Percentiles rank a stretch among this genome's conserved stretches.
These are phyloP conservation scores for Antennarius striatus DNA, from an alignment of 2,113 vertebrate genomes.

Conservation along the genomic window DNA sequence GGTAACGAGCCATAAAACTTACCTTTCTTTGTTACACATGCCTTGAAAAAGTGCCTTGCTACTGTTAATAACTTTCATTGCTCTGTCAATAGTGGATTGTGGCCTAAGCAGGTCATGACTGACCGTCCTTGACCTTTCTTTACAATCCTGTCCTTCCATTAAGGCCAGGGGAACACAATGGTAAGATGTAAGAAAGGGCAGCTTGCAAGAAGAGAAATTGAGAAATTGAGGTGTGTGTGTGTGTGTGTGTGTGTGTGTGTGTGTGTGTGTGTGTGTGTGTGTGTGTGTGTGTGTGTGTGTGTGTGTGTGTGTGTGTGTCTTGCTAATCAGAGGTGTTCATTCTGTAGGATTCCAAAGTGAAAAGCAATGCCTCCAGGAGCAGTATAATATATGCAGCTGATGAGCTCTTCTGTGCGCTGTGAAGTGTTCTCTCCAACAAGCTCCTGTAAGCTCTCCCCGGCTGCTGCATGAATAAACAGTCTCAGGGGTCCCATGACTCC, in stretches of 20 bases:
- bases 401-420: conserved; percentile 66
- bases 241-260: conserved; percentile 16
- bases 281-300: conserved; percentile 14
- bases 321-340: conserved; percentile 70
- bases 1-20: conserved; percentile 15
- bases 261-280: conserved; percentile 36
- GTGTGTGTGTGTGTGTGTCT: conserved; percentile 44
- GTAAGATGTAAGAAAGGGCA: conserved; percentile 61
- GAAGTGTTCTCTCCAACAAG: conserved; percentile 54
- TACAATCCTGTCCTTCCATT: conserved; percentile 63
- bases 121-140: conserved; percentile 74
- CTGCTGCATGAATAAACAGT: conserved; percentile 68
- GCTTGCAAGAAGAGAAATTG: conserved; percentile 38
- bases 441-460: conserved; percentile 55
- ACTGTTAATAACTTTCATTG: conserved; percentile 31
- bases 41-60: conserved; percentile 13
- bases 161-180: conserved; percentile 39
- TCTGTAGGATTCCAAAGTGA: conserved; percentile 65
- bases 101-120: conserved; percentile 51
- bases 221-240: conserved; percentile 59
- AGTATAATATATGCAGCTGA: conserved; percentile 73
- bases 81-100: conserved; percentile 21
- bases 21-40: background rate
- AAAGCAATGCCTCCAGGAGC: conserved; percentile 67
- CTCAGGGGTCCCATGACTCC: conserved; percentile 60